Base-by-base conservation (phyloP, 2,113 vertebrate genomes). In the Hippotragus niger region DNA sequence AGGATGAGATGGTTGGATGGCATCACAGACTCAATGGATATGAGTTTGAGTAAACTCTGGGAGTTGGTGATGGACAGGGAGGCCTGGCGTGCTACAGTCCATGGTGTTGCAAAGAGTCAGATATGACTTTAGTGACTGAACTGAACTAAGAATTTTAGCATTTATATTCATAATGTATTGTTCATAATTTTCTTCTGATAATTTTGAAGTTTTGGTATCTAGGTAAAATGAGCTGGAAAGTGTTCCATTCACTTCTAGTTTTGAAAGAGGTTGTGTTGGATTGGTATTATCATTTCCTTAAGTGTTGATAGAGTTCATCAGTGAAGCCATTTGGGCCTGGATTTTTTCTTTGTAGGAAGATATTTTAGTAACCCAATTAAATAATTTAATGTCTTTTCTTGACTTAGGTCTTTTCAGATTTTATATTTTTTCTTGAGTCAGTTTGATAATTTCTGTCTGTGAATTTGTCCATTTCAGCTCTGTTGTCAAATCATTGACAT, bases 201-300 rank as follows among this genome's bases (percentile, higher is more conserved):
- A 74, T 60, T 86, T 71, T 93, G 71, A 52, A 47, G 13, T 10
- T 80, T 90, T 90, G 43, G 45, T 67, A n/a, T 81, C 33, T 90
- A 17, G 31, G 23, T 71, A 86, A 90, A 97, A 93, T 74, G 31
- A 74, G 3, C 29, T 90, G 45, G 21, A 86, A 89, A 80, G 25
- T 86, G 21, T 90, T 52, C 33, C 40, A 36, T 95, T 95, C 15
- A 62, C 12, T 97, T 86, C 45, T 90, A 25, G n/a, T 93, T 97
- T 87, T 95, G 31, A 80, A 90, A 95, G 55, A 23, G 0, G 19
- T 88, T 52, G 10, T 74, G 17, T 90, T 74, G 27, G 82, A 86
- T 43, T 95, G 33, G 23, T 92, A 84, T 78, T 94, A 83, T 23
- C 47, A 85, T 50, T 89, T 85, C 40, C 21, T 95, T 95, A 83